These are phyloP conservation scores for Zootermopsis nevadensis DNA, from an alignment of 2,888 invertebrate species.

Conservation along the genomic window DNA sequence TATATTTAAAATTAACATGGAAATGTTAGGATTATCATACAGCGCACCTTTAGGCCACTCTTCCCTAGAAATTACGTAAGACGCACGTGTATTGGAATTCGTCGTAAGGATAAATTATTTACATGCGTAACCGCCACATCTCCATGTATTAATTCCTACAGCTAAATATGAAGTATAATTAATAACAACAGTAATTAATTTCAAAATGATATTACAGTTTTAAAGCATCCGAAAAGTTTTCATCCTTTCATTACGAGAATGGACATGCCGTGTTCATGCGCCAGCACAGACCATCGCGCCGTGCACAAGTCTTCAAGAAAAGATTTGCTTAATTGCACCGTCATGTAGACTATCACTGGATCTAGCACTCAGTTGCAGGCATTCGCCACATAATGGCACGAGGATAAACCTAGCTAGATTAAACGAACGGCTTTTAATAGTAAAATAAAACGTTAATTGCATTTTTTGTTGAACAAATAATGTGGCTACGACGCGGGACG, in stretches of 20 bases:
- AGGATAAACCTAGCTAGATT: constrained; percentile 14
- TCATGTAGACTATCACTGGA: constrained; percentile 26
- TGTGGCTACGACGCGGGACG: constrained; percentile 7
- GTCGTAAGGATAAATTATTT: constrained; percentile 15
- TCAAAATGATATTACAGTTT: constrained; percentile 36
- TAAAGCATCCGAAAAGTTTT: neutral
- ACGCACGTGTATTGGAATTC: constrained; percentile 9
- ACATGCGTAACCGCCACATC: neutral
- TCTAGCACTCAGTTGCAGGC: constrained; percentile 2
- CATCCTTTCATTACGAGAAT: neutral
- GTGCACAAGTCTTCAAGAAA: neutral
- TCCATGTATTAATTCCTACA: neutral
- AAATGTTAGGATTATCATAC: too few species aligned
- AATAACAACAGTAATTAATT: constrained; percentile 32
- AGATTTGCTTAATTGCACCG: constrained; percentile 17
- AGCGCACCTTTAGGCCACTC: neutral
- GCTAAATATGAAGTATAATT: neutral
- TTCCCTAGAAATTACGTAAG: neutral
- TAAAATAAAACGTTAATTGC: constrained; percentile 23
- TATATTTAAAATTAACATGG: too few species aligned
- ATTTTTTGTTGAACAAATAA: constrained; percentile 3
- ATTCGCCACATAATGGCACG: neutral
- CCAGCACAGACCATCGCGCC: neutral
- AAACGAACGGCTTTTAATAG: constrained; percentile 22
- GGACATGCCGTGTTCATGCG: neutral